phyloP scores from a whole-genome alignment of 2,113 vertebrate genomes.

The Dromaius novaehollandiae region DNA sequence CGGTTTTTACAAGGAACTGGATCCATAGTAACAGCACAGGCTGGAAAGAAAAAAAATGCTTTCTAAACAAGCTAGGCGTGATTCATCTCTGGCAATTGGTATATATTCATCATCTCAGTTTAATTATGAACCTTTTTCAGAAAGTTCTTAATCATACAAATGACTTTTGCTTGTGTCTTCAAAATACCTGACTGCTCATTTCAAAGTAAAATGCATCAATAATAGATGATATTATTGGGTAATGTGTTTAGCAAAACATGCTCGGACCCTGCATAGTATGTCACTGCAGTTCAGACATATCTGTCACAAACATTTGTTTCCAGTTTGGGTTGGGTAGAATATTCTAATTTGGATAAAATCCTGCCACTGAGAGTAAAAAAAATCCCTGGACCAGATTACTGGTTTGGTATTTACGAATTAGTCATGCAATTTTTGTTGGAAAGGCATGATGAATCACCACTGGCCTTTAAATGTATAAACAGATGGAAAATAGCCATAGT shows the following conservation, averaged over 20 bases:
- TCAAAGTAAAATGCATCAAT: not conserved
- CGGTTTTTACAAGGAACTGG: not conserved
- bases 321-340: not conserved
- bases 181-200: not conserved
- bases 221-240: not conserved
- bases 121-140: not conserved
- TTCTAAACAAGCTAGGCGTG: not conserved
- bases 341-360: conserved; percentile 8
- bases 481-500: not conserved
- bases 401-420: conserved; percentile 9
- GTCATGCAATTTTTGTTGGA: not conserved
- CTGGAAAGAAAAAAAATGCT: not conserved
- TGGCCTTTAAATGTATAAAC: not conserved
- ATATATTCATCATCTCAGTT: not conserved
- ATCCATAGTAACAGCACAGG: not conserved
- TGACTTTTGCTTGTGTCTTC: not conserved
- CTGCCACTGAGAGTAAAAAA: not conserved
- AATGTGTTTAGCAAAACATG: not conserved
- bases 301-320: conserved; percentile 21
- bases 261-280: not conserved
- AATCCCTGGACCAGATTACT: not conserved
- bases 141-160: not conserved
- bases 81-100: not conserved
- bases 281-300: not conserved
- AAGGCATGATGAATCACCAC: not conserved